Evolutionary conservation across 92 coral and sea anemone genomes (phyloP), one percentile per base, ranked within the genome.

Genomic region (Umimayanthus kanabou): DNA sequence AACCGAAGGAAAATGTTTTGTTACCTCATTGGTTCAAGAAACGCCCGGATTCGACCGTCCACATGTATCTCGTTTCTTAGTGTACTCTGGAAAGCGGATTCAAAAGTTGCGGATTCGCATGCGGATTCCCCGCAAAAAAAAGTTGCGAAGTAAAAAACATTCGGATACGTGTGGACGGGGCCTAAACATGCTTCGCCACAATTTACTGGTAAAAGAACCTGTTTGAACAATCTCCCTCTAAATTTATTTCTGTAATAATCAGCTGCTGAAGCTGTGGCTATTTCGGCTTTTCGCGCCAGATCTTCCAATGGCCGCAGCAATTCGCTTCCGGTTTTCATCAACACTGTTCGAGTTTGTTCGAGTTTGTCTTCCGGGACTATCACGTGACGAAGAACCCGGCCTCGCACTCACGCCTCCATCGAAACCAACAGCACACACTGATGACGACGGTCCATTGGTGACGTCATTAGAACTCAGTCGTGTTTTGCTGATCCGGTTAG

Each of bases 251-350:
- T 7, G 79, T 23, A 20, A 75, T 18, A 16, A 39, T 91, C 86
- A 92, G 88, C 92, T 85, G 53, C 89, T 89, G 42, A 85, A 86
- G 45, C 64, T 86, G 53, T 86, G 89, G 58, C 92, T 95, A 40
- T 85, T 85, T n/a, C 94, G 91, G 87, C 95, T 91, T 79, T 82
- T 93, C 15, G 96, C 90, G 11, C 94, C 91, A 76, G 78, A 81
- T 80, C 95, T 88, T 61, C 99, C 97, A 1, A 97, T 90, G 29
- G 99, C 99, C 9, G 92, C 96, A 0, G 98, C 97, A 30, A 97
- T 97, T 88, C 99, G 93, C 79, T 97, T 94, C 53, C 99, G 89
- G 79, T 94, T 92, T 72, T 93, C 96, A 82, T 95, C 98, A 55
- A 97, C 97, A 79, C 98, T 95, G 39, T 93, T 94, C 14, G 85